These are phyloP conservation scores for Bufo gargarizans DNA, from an alignment of 2,113 vertebrate species.

Conservation along the genomic window DNA sequence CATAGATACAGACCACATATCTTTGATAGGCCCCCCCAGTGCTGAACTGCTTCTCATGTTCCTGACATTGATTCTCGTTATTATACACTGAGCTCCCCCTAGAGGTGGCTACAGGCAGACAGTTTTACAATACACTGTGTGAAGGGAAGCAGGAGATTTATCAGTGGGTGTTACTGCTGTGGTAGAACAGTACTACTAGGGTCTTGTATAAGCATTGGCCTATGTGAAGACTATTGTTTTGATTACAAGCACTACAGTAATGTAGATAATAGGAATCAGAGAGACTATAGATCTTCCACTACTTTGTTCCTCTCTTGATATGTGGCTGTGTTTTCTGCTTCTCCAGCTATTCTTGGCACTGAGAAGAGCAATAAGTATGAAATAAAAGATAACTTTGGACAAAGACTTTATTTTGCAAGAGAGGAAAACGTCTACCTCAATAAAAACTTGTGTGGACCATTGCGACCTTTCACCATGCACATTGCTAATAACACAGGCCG, in stretches of 20 bases:
- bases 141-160: no score
- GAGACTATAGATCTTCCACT: not conserved
- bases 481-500: constrained; percentile 82
- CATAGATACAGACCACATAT: no score
- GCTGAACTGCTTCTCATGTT: no score
- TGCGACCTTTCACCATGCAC: constrained; percentile 87
- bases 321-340: constrained; percentile 1
- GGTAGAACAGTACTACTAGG: no score
- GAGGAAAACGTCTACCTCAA: constrained; percentile 93
- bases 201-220: no score
- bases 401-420: constrained; percentile 91
- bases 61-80: no score
- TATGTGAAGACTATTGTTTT: no score
- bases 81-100: no score
- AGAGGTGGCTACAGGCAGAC: no score
- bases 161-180: no score
- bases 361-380: constrained; percentile 96
- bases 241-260: not conserved
- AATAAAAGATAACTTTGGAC: constrained; percentile 88
- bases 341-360: constrained; percentile 88
- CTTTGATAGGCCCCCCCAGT: no score
- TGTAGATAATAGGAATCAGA: not conserved
- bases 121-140: no score
- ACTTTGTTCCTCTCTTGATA: not conserved
- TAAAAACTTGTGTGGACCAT: constrained; percentile 86